Evolutionary conservation across 1,140 invertebrate species (phyloP), one percentile per base, ranked within the genome.

Genomic region (Dufourea novaeangliae): DNA sequence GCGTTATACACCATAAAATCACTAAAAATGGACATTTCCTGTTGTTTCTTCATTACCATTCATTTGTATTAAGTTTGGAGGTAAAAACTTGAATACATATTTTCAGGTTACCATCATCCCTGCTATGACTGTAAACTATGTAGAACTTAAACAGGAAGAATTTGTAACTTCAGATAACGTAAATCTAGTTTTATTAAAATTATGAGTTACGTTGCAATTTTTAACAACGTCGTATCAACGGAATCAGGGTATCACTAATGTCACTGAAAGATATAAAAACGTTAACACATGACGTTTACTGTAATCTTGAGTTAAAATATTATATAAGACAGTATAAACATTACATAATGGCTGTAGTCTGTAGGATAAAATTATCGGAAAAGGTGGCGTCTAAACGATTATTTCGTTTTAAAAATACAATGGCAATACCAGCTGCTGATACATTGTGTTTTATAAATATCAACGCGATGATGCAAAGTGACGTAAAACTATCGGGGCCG

Each of bases 401-500:
- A 14, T 17, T 12, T 25, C n/a, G 5, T 6, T 25, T 52, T 37
- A 52, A 54, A 68, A 54, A 54, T 37, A 52, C 11, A 62, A 68
- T 52, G n/a, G 20, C 32, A 32, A 37, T 37, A 25, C 54, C 54
- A 54, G 27, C 1, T 22, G 22, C 37, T 25, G 66, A 54, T 68
- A 25, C 32, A 54, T 34, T 1, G 17, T 12, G 27, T 25, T 52
- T 34, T 67, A 34, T 22, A 32, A 25, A 25, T 68, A 68, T 54
- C n/a, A 22, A 22, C 14, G 7, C n/a, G 2, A 2, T 14, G n/a
- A 52, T 37, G 66, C n/a, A 37, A 12, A 37, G 50, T 37, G 46
- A 34, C 46, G 66, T 37, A 68, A 54, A 22, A 52, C 46, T 68
- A 46, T 52, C 10, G 46, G 37, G 32, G 50, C 46, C 39, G 14